Base-by-base conservation (phyloP, 2,113 vertebrate genomes). In the Arenaria interpres region DNA sequence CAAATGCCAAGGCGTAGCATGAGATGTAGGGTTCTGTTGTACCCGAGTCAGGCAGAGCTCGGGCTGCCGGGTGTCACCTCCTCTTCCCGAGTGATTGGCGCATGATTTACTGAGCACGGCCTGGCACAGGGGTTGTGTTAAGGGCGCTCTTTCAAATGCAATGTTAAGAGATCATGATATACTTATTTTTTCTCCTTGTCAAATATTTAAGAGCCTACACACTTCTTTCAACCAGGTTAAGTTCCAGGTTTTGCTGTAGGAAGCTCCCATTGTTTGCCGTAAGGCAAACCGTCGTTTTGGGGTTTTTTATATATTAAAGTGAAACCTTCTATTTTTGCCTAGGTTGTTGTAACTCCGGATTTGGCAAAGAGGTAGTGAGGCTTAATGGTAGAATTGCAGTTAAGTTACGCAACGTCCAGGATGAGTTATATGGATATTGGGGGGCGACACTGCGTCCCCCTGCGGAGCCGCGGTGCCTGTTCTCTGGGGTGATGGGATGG, bases 381-480 rank as follows among this genome's bases (percentile, higher is more conserved):
- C 27, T 69, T 35, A 33, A 28, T 6, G 43, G 20, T 30, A 59
- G 33, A 68, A n/a, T 67, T 46, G 2, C 10, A 35, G 0, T 64
- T 28, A 3, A 3, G 1, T 9, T 25, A 19, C 45, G 25, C 24
- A 10, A 0, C 33, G 28, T 33, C 33, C 22, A 8, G 80, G 51
- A 3, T 54, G 22, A 37, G 9, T 35, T 51, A 4, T 4, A 3
- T 5, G 19, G 32, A 1, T 33, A 12, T 11, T 8, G 7, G 46
- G 59, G 32, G 14, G 10, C 17, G 7, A 10, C 33, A 0, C 3
- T 23, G 2, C 18, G 37, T 4, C 48, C 23, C 37, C 35, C 59
- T 12, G 9, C 6, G 21, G 30, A 41, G 19, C 53, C 35, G 5
- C 0, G 60, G 32, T 18, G 41, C 20, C 59, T 24, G 28, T 45